These are phyloP conservation scores for Uloborus plumipes DNA, from an alignment of 2,888 invertebrate species.

Conservation along the genomic window DNA sequence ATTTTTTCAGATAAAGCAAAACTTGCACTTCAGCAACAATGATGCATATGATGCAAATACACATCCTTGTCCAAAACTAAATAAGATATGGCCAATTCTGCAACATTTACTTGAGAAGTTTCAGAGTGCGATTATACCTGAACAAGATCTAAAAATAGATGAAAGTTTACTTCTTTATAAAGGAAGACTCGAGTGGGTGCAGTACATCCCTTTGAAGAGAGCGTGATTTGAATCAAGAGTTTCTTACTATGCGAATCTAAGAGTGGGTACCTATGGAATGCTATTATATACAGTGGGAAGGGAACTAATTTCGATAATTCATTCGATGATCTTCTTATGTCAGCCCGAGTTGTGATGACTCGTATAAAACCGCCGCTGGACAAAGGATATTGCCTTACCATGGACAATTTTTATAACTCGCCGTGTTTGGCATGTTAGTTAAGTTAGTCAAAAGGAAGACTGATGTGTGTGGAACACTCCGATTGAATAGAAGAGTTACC, in stretches of 20 bases:
- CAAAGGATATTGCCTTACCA: constrained; percentile 24
- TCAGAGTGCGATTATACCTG: neutral
- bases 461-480: constrained; percentile 23
- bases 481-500: constrained; percentile 12
- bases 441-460: constrained; percentile 10
- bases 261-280: constrained; percentile 34
- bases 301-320: constrained; percentile 9
- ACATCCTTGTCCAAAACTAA: neutral
- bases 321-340: constrained; percentile 22
- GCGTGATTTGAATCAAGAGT: neutral
- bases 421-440: constrained; percentile 37
- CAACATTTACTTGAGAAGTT: neutral
- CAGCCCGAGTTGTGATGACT: constrained; percentile 12
- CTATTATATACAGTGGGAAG: constrained; percentile 18
- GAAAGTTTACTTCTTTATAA: constrained; percentile 6
- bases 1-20: constrained; percentile 1
- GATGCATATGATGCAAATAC: neutral
- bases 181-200: neutral
- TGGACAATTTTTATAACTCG: constrained; percentile 39
- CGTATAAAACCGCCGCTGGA: constrained; percentile 39
- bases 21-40: constrained; percentile 10
- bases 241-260: neutral
- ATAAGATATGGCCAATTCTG: too few relatives aligned
- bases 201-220: constrained; percentile 3
- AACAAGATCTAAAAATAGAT: neutral